Conservation (phyloP, 2,888 invertebrate genomes). For the Antheraea yamamai region DNA sequence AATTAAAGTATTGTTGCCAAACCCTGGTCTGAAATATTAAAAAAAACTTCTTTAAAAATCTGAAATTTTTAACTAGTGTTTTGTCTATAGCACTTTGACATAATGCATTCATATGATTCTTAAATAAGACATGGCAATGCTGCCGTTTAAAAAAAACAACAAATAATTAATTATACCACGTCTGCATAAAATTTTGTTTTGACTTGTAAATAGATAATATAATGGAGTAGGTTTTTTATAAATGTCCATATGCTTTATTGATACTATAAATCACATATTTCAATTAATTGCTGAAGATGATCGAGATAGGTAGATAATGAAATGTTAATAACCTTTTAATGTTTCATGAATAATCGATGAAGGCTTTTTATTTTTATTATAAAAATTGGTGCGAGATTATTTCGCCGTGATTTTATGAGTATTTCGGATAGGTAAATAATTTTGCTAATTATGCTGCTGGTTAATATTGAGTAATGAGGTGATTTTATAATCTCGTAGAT, state of each 20-base stretch:
- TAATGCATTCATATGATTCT: no score
- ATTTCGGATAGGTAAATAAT: background rate
- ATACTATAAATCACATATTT: slow-evolving; percentile 22
- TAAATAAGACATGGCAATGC: background rate
- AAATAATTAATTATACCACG: background rate
- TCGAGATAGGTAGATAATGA: slow-evolving; percentile 13
- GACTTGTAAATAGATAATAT: slow-evolving; percentile 5
- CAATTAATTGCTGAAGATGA: slow-evolving; percentile 23
- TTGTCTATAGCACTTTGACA: no score
- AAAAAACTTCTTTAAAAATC: no score
- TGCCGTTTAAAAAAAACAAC: background rate
- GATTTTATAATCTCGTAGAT: background rate
- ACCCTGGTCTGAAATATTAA: no score
- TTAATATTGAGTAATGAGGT: background rate
- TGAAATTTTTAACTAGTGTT: no score
- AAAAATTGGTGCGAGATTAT: background rate
- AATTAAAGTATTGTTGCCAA: no score
- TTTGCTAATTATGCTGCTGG: background rate
- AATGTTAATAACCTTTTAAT: slow-evolving; percentile 21
- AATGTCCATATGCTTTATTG: slow-evolving; percentile 23
- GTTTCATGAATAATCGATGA: slow-evolving; percentile 20
- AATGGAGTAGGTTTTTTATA: slow-evolving; percentile 7
- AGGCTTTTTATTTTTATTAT: background rate
- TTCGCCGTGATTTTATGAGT: background rate
- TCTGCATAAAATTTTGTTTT: background rate